These are phyloP conservation scores for Palaemon carinicauda DNA, from an alignment of 1,140 invertebrate genomes.

Conservation along the genomic window DNA sequence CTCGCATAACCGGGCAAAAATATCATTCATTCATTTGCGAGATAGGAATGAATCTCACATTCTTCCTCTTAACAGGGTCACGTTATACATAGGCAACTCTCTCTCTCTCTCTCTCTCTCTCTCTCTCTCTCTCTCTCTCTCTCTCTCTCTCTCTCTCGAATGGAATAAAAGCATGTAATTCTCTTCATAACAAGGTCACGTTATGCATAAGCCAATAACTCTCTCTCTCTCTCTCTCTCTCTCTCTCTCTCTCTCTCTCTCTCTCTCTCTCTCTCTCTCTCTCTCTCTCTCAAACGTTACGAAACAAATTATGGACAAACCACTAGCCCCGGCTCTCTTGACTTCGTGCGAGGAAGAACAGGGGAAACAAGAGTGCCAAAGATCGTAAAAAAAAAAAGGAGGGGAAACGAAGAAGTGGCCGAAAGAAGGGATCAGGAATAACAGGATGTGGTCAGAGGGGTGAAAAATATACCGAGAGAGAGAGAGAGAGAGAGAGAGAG, in stretches of 20 bases:
- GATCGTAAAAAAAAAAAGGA: not conserved
- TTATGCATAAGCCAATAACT: no score
- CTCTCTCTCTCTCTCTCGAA: no score
- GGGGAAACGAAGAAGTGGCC: not conserved
- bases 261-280: not conserved
- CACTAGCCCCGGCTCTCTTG: no score
- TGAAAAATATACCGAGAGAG: not conserved
- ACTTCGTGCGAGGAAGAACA: not conserved
- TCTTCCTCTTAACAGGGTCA: no score
- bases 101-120: no score
- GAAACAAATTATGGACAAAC: not conserved
- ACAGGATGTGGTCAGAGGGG: not conserved
- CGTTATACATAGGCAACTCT: no score
- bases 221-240: not conserved
- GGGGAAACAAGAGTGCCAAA: not conserved
- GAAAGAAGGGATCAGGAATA: not conserved
- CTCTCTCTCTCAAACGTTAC: not conserved
- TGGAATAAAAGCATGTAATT: no score
- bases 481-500: slow-evolving; percentile 22
- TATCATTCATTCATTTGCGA: no score
- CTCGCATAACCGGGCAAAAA: no score
- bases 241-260: not conserved
- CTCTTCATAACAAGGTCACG: no score
- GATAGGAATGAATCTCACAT: no score
- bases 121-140: no score